These are phyloP conservation scores for Epizoanthus fatuus DNA, from an alignment of 92 coral and sea anemone genomes.

Conservation along the genomic window DNA sequence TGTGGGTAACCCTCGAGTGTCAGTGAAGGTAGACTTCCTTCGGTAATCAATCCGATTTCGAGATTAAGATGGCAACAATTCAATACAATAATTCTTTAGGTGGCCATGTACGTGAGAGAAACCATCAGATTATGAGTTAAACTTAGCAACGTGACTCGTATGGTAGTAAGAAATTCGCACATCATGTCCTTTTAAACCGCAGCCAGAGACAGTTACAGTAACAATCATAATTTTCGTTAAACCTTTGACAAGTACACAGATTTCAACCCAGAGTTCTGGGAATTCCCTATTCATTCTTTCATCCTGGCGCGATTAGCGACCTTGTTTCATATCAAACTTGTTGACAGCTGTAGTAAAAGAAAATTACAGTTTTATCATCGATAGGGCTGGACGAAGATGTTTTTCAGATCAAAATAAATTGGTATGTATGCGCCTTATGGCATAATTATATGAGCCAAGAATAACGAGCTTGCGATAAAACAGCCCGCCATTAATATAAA, in stretches of 20 bases:
- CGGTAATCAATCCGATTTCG: neutral
- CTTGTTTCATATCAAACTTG: slow-evolving; percentile 16
- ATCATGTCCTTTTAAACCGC: too few species aligned
- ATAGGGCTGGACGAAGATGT: neutral
- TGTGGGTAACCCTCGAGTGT: slow-evolving; percentile 20
- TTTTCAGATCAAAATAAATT: too few species aligned
- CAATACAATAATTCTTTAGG: too few species aligned
- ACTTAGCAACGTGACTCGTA: too few species aligned
- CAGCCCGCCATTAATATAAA: neutral
- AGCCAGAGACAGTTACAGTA: too few species aligned
- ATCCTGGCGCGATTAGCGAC: neutral
- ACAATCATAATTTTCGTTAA: too few species aligned
- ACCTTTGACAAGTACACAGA: neutral
- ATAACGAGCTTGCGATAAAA: neutral
- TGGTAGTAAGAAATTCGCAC: too few species aligned
- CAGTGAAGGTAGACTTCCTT: neutral
- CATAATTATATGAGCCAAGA: neutral
- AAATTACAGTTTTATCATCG: slow-evolving; percentile 16
- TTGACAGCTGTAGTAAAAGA: slow-evolving; percentile 31
- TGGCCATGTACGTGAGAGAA: too few species aligned
- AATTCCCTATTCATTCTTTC: neutral
- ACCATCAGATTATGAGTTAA: too few species aligned
- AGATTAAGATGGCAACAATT: too few species aligned
- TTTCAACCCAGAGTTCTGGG: neutral
- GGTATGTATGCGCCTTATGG: neutral